These are phyloP conservation scores for Cheumatopsyche charites DNA, from an alignment of 1,140 invertebrate genomes.

Conservation along the genomic window DNA sequence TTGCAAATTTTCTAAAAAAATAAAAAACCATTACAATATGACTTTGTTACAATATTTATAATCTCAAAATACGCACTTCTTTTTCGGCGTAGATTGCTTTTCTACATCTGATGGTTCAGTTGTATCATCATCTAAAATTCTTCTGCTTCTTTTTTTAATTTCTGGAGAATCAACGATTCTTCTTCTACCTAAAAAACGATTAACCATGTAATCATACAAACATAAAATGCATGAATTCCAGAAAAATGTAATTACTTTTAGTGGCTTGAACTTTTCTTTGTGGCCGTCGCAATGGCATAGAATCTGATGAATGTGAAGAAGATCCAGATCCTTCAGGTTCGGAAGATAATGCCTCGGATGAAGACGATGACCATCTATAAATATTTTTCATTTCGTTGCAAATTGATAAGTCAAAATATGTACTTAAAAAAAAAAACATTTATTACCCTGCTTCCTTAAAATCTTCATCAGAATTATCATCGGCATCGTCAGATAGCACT, in stretches of 20 bases:
- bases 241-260: no score
- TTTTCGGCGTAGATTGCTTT: neutral
- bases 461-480: slow-evolving; percentile 80
- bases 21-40: neutral
- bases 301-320: slow-evolving; percentile 55
- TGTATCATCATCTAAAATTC: neutral
- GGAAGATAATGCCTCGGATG: slow-evolving; percentile 51
- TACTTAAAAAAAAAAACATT: neutral
- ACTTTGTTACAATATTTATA: neutral
- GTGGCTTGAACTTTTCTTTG: slow-evolving; percentile 36
- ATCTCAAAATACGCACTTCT: no score
- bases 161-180: slow-evolving; percentile 43
- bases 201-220: neutral
- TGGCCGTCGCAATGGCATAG: slow-evolving; percentile 53
- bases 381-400: neutral
- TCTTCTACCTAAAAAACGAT: slow-evolving; percentile 36
- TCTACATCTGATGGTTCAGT: neutral
- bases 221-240: slow-evolving; percentile 1
- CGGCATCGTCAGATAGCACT: slow-evolving; percentile 79
- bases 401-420: neutral
- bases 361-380: slow-evolving; percentile 41
- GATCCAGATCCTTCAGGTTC: slow-evolving; percentile 50
- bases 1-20: neutral
- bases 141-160: slow-evolving; percentile 42
- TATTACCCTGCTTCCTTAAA: slow-evolving; percentile 69